phyloP scores from a whole-genome alignment of 2,797 vertebrate species.

The Alouatta caraya region DNA sequence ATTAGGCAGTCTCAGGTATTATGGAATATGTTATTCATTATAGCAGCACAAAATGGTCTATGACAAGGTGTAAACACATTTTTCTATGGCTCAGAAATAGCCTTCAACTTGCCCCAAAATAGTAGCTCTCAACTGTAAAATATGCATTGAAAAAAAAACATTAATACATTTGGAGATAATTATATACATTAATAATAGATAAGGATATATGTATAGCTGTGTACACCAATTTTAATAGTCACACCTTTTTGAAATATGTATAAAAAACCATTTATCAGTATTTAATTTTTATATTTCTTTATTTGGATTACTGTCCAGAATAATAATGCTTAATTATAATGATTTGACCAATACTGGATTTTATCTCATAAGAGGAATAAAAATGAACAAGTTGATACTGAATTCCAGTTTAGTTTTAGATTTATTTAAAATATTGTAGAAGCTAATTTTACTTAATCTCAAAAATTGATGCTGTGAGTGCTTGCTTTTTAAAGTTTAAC shows the following conservation, averaged over 20 bases:
- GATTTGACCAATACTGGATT: not conserved
- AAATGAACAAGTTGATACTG: not conserved
- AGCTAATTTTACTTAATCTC: slow-evolving; percentile 28
- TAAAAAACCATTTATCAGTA: not conserved
- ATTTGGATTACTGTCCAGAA: not conserved
- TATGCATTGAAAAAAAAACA: not conserved
- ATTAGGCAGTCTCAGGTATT: not conserved
- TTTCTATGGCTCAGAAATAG: not conserved
- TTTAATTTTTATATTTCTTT: slow-evolving; percentile 8
- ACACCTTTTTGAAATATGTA: slow-evolving; percentile 24
- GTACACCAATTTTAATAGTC: not conserved
- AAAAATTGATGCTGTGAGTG: not conserved
- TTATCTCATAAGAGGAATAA: not conserved
- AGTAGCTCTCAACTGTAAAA: not conserved
- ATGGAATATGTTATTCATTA: not conserved
- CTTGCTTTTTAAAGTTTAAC: not conserved
- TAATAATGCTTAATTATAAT: slow-evolving; percentile 17
- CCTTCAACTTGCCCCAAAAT: not conserved
- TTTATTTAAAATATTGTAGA: slow-evolving; percentile 22
- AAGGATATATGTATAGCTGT: not conserved
- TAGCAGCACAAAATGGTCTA: not conserved
- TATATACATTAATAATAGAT: not conserved
- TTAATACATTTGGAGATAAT: not conserved
- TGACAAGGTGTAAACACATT: not conserved
- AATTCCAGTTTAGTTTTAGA: slow-evolving; percentile 15